Evolutionary conservation across 2,113 vertebrate species (phyloP).

Genomic region (Polyodon spathula): DNA sequence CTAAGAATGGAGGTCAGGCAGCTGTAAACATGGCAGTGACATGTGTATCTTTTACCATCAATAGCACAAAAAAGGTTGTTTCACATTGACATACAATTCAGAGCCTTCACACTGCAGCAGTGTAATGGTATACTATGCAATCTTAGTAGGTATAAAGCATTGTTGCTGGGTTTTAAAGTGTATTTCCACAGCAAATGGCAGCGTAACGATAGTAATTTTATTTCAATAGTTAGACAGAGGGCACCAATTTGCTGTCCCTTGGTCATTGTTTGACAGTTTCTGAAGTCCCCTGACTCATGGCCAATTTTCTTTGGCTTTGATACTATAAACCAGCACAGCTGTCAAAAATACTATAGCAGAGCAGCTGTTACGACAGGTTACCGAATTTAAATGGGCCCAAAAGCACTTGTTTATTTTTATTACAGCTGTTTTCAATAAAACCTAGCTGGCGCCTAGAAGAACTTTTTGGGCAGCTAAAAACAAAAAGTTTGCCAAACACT

Average conservation of each 20-base stretch:
- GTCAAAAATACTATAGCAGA: constrained; percentile 55
- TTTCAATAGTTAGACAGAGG: not conserved
- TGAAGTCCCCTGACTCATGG: constrained; percentile 9
- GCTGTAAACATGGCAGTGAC: too few species aligned
- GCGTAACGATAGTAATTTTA: too few species aligned
- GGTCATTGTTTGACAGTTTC: constrained; percentile 3
- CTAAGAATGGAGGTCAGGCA: too few species aligned
- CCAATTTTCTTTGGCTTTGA: constrained; percentile 36
- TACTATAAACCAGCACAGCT: constrained; percentile 45
- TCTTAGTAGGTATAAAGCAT: too few species aligned
- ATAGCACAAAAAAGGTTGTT: too few species aligned
- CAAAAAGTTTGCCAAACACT: too few species aligned
- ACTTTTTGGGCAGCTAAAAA: not conserved
- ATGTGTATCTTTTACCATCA: too few species aligned
- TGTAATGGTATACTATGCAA: too few species aligned
- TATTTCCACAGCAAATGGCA: not conserved
- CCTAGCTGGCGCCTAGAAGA: not conserved
- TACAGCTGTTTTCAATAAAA: constrained; percentile 5
- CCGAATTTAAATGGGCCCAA: constrained; percentile 51
- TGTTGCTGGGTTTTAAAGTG: too few species aligned
- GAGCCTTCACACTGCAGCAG: too few species aligned
- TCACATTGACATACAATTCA: too few species aligned
- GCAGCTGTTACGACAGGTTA: constrained; percentile 52
- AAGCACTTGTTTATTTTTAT: constrained; percentile 30
- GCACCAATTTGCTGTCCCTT: not conserved